These are phyloP conservation scores for Cherax quadricarinatus DNA, from an alignment of 1,140 invertebrate genomes.

Conservation along the genomic window DNA sequence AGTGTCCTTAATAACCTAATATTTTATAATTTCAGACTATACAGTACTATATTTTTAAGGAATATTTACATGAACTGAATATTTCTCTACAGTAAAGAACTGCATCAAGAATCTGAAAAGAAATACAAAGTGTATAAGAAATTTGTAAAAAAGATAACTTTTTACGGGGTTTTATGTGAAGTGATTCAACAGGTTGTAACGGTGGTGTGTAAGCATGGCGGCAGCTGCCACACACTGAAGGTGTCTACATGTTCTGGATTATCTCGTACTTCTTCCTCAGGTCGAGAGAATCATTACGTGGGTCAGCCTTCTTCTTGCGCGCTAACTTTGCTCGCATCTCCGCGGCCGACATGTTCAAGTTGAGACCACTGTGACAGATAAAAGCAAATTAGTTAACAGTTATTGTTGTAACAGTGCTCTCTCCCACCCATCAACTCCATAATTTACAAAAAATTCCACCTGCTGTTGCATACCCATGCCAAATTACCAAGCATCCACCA, in stretches of 20 bases:
- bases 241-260: conserved; percentile 76
- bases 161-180: background rate
- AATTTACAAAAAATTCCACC: no score
- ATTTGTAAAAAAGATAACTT: background rate
- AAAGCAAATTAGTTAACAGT: background rate
- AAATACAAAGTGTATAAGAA: background rate
- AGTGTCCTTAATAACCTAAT: background rate
- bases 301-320: conserved; percentile 75
- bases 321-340: conserved; percentile 76
- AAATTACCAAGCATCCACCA: no score
- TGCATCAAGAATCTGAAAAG: background rate
- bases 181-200: background rate
- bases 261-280: conserved; percentile 76
- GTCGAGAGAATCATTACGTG: conserved; percentile 75
- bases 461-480: no score
- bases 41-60: background rate
- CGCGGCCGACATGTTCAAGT: conserved; percentile 76
- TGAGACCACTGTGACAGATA: conserved; percentile 68
- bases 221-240: no score
- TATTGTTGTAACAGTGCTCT: background rate
- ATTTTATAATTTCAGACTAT: background rate
- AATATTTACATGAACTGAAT: background rate
- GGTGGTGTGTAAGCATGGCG: no score
- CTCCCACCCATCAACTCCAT: no score
- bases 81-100: background rate